Evolutionary conservation across 2,888 invertebrate genomes (phyloP).

Genomic region (Trissolcus japonicus): DNA sequence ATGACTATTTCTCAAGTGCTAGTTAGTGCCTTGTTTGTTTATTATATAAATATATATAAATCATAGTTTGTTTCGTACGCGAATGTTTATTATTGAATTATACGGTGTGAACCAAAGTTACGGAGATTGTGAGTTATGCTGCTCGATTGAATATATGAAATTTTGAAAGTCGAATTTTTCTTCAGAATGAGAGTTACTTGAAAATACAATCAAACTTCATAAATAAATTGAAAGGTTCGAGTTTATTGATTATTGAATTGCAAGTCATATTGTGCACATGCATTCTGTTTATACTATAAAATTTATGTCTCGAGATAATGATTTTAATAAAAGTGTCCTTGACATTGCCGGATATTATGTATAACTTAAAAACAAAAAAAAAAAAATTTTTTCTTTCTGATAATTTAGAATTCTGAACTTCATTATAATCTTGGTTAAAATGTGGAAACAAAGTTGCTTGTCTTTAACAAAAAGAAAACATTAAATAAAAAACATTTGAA

Average conservation of each 20-base stretch:
- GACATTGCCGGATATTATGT: no score
- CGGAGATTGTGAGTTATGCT: slow-evolving; percentile 13
- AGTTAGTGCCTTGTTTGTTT: slow-evolving; percentile 53
- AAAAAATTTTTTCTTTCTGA: no score
- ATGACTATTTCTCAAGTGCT: slow-evolving; percentile 39
- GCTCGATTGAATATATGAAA: slow-evolving; percentile 21
- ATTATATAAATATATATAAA: slow-evolving; percentile 21
- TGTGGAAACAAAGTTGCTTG: no score
- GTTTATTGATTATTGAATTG: no score
- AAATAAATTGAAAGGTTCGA: no score
- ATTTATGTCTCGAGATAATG: no score
- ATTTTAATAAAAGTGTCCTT: neutral
- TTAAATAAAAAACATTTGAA: no score
- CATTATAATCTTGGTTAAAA: no score
- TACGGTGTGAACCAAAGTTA: slow-evolving; percentile 50
- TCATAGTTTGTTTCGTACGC: slow-evolving; percentile 34
- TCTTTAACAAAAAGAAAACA: no score
- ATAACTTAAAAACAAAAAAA: no score
- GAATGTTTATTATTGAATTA: slow-evolving; percentile 39
- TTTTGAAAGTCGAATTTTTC: slow-evolving; percentile 37
- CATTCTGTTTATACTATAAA: slow-evolving; percentile 6
- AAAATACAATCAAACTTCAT: neutral
- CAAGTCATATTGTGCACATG: no score
- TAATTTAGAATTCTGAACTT: no score
- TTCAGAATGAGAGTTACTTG: slow-evolving; percentile 1